These are phyloP conservation scores for Nemurella pictetii DNA, from an alignment of 2,888 invertebrate species.

Conservation along the genomic window DNA sequence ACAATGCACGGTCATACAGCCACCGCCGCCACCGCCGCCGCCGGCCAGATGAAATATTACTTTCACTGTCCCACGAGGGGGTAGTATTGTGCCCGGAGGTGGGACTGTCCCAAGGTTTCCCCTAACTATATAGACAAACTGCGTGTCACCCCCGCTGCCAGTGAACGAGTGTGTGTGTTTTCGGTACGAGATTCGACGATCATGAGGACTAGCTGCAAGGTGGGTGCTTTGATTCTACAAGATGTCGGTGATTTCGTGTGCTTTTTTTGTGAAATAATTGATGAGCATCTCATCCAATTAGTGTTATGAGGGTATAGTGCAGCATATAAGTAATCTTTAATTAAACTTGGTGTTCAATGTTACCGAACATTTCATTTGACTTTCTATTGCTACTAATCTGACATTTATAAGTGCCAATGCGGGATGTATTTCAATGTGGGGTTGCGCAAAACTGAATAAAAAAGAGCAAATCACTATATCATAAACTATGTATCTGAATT, in stretches of 20 bases:
- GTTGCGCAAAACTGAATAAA: background rate
- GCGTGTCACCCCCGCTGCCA: slow-evolving; percentile 20
- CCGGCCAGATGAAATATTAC: slow-evolving; percentile 10
- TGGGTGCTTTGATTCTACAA: slow-evolving; percentile 8
- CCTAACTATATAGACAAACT: slow-evolving; percentile 26
- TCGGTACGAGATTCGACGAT: background rate
- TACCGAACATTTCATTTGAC: background rate
- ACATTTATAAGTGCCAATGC: background rate
- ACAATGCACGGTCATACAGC: too few species aligned
- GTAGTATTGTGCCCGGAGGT: background rate
- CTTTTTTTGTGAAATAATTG: background rate
- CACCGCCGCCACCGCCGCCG: background rate
- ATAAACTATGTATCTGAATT: too few species aligned
- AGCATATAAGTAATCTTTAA: background rate
- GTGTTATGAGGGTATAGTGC: background rate
- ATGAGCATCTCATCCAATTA: background rate
- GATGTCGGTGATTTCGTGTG: background rate
- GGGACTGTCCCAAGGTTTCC: slow-evolving; percentile 30
- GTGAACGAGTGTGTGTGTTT: slow-evolving; percentile 21
- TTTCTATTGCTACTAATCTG: background rate
- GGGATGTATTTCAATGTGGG: background rate
- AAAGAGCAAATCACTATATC: background rate
- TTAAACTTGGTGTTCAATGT: background rate
- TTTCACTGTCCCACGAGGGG: slow-evolving; percentile 40
- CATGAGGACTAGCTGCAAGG: slow-evolving; percentile 31